Percentiles rank a stretch among this genome's conserved stretches.
Conservation (phyloP, 2,113 vertebrate genomes). For the Thymallus thymallus region DNA sequence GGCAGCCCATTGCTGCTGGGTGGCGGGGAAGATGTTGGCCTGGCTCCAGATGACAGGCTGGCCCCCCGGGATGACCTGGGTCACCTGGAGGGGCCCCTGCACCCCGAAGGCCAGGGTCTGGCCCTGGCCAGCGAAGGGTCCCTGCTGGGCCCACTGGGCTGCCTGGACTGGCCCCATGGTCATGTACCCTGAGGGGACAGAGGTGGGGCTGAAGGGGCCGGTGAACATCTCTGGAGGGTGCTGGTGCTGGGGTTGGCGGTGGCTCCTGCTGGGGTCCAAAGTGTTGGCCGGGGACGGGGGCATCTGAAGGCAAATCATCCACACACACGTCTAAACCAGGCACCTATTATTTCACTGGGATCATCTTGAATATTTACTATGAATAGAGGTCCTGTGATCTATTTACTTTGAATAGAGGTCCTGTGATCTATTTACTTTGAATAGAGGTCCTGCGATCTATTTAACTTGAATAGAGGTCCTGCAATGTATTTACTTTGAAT, state of each 20-base stretch:
- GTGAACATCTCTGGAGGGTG: constrained; percentile 87
- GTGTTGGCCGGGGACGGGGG: constrained; percentile 97
- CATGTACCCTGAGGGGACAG: constrained; percentile 86
- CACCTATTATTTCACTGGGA: not conserved
- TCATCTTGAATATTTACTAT: no score
- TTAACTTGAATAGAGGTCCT: no score
- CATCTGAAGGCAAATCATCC: constrained; percentile 73
- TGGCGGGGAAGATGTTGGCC: constrained; percentile 88
- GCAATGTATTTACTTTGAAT: no score
- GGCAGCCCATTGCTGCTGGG: constrained; percentile 93
- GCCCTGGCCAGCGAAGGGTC: constrained; percentile 80
- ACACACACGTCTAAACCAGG: constrained; percentile 28
- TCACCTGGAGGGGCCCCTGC: constrained; percentile 75
- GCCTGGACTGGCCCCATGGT: constrained; percentile 96
- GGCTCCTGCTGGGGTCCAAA: constrained; percentile 88
- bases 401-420: no score
- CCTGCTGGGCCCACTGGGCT: constrained; percentile 95
- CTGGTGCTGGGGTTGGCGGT: constrained; percentile 73
- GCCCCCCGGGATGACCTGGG: constrained; percentile 94
- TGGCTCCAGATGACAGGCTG: constrained; percentile 96
- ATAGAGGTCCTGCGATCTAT: no score
- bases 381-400: no score
- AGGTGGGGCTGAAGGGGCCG: constrained; percentile 84
- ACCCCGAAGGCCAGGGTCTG: constrained; percentile 87
- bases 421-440: no score